Evolutionary conservation across 2,888 invertebrate species (phyloP), one percentile per base, ranked within the genome.

Genomic region (Fissipunctia ypsillon): DNA sequence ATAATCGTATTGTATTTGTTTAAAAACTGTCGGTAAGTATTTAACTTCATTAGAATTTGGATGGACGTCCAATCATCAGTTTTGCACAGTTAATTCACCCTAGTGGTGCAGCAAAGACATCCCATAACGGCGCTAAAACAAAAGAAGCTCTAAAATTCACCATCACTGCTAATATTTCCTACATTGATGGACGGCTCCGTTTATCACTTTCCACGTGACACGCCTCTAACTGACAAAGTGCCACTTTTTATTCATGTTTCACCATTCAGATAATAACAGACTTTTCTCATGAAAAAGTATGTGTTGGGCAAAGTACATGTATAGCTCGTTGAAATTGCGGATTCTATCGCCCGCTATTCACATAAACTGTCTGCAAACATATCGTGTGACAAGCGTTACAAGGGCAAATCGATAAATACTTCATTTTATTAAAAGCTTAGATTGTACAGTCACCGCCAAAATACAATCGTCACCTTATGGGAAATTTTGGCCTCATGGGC

Each of bases 281-380:
- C n/a, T n/a, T 43, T 35, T 6, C 2, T 45, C 52, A 14, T 64
- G 28, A 52, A 73, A 75, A 9, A 22, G 16, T 22, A 48, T 59
- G 1, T 41, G 16, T 45, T 9, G 3, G 0, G 10, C 28, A 28
- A 16, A 19, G 3, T 16, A 28, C 16, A 38, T 28, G 12, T 35
- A 43, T 16, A 50, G 25, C 16, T 52, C 43, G 22, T 25, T 38
- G 16, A 56, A 66, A 48, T 60, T 38, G 22, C 9, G n/a, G 5
- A 22, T 38, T 68, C 25, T 38, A 25, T 43, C 3, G 16, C 35
- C 25, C 22, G 1, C 50, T 35, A 57, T 38, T 16, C 16, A 50
- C 52, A 60, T 19, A 64, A 35, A 41, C 12, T 41, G 14, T 35
- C 31, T 19, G 19, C 35, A 57, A 76, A 69, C n/a, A 69, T 77